Base-by-base conservation (phyloP, 2,888 invertebrate genomes). In the Apamea crenata region DNA sequence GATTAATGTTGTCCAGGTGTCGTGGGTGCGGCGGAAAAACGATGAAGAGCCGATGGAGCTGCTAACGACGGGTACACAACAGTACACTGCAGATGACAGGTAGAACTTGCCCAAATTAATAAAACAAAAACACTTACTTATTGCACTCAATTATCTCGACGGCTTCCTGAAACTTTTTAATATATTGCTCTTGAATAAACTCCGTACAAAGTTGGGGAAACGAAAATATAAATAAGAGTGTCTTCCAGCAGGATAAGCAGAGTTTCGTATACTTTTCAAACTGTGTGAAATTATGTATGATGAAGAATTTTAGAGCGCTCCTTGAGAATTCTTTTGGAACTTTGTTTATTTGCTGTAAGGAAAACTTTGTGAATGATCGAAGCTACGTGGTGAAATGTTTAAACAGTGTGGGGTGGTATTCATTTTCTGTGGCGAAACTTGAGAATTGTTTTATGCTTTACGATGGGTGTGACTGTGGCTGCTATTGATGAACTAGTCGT, bases 21-120 rank as follows among this genome's bases (percentile, higher is more conserved):
- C 96, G 3, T 97, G 96, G 96, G 96, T 97, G 2, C 93, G 96
- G 21, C 95, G 96, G 89, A 97, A 97, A 97, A 96, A 93, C 91
- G 95, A 95, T 59, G 95, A 95, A 75, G 93, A 95, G 44, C 94
- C 96, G 1, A 97, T 97, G 96, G 96, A 96, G 50, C 87, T 97
- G 16, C 91, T 97, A 6, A 96, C 96, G 40, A 97, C 96, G 8
- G 96, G 96, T 1, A 96, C 96, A 47, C 96, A 96, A 76, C 94
- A 92, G 84, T 97, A 96, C 83, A 96, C 96, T 47, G 94, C 96
- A 53, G 96, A 97, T 85, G 94, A 96, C 83, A 95, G 96, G 96
- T 96, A 87, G 83, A 61, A 74, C 59, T 72, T 65, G 29, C 40
- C 72, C 36, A 67, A 76, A 29, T 80, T 81, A 78, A 80, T 84